Evolutionary conservation across 2,888 invertebrate genomes (phyloP).

Genomic region (Magallana nippona): DNA sequence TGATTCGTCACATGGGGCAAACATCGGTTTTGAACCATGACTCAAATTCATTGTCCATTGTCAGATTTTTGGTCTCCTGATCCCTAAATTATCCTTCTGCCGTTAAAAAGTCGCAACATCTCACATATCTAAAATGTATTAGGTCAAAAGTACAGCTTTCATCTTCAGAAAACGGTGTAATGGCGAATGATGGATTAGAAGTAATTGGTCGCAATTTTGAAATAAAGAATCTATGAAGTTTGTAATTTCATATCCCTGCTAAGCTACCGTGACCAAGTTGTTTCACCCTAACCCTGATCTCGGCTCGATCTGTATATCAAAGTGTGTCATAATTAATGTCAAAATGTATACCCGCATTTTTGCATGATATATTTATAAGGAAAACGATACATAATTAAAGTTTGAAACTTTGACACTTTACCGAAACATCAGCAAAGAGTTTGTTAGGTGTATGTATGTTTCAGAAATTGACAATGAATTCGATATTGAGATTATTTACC

Average conservation of each 20-base stretch:
- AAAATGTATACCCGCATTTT: no score
- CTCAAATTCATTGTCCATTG: neutral
- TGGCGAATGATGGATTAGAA: neutral
- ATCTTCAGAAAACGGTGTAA: conserved; percentile 15
- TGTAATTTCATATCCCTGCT: conserved; percentile 19
- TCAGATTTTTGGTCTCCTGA: neutral
- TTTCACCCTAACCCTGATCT: neutral
- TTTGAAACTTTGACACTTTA: no score
- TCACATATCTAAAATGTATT: neutral
- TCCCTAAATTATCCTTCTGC: conserved; percentile 14
- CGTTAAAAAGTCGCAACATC: conserved; percentile 20
- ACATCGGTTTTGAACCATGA: neutral
- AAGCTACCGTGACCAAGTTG: neutral
- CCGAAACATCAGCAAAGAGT: no score
- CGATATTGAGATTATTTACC: no score
- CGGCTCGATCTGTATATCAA: neutral
- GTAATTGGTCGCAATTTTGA: conserved; percentile 24
- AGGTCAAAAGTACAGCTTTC: conserved; percentile 16
- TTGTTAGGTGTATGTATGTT: no score
- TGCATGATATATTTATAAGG: no score
- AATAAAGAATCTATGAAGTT: conserved; percentile 29
- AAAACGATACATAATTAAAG: no score
- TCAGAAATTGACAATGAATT: no score
- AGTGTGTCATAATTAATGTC: no score
- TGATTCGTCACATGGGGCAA: conserved; percentile 22